Percentiles rank a stretch among this genome's conserved stretches.
Conservation (phyloP, 2,888 invertebrate species). For the Sesia bembeciformis region DNA sequence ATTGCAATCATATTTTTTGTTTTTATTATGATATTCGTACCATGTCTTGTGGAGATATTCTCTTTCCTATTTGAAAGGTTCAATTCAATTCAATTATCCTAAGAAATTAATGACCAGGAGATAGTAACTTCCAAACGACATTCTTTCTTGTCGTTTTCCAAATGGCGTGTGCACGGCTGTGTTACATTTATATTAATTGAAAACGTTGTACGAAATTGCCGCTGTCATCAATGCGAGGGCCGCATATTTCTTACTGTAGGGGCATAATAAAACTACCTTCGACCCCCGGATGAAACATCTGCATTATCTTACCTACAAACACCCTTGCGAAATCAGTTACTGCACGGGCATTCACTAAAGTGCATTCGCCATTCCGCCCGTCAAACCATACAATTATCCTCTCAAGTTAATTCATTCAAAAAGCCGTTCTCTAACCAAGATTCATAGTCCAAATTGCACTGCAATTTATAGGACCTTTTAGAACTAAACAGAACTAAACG, state of each 20-base stretch:
- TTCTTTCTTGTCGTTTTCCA: background rate
- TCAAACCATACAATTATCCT: conserved; percentile 54
- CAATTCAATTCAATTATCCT: too few species aligned
- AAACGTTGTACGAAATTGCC: conserved; percentile 53
- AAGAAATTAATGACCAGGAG: too few species aligned
- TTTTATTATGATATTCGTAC: too few species aligned
- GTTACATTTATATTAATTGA: conserved; percentile 60
- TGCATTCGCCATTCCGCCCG: conserved; percentile 58
- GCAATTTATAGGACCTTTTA: conserved; percentile 12
- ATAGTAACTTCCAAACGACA: too few species aligned
- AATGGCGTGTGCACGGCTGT: background rate
- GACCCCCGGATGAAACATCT: conserved; percentile 48
- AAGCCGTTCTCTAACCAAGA: background rate
- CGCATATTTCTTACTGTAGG: conserved; percentile 16
- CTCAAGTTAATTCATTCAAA: background rate
- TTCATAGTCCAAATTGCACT: background rate
- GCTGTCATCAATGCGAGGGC: conserved; percentile 52
- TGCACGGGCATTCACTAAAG: conserved; percentile 62
- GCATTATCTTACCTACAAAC: conserved; percentile 65
- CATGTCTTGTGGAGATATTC: too few species aligned
- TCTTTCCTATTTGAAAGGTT: too few species aligned
- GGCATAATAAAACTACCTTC: conserved; percentile 20
- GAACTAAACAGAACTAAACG: conserved; percentile 33
- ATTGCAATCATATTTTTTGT: too few species aligned
- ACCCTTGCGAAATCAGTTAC: conserved; percentile 57